These are phyloP conservation scores for Alectura lathami DNA, from an alignment of 2,113 vertebrate genomes.

Conservation along the genomic window DNA sequence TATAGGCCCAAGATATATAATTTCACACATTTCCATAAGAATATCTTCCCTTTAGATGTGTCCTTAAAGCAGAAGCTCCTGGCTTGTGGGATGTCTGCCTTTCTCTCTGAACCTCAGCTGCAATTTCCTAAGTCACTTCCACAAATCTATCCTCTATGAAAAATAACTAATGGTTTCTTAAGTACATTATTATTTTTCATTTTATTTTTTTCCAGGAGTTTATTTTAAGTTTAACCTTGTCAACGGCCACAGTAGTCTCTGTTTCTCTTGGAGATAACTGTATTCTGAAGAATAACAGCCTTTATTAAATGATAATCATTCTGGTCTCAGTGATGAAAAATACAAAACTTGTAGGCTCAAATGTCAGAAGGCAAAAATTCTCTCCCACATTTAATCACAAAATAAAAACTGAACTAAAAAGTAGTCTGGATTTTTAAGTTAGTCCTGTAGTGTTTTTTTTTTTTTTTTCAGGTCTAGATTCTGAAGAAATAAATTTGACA, in stretches of 20 bases:
- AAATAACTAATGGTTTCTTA: neutral
- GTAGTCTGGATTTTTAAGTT: neutral
- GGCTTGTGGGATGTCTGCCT: neutral
- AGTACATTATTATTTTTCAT: neutral
- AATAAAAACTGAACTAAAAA: neutral
- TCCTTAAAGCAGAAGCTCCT: neutral
- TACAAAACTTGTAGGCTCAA: neutral
- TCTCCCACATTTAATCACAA: neutral
- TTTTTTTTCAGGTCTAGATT: neutral
- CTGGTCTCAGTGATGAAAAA: neutral
- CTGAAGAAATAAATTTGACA: neutral
- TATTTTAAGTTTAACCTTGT: neutral
- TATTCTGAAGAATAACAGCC: neutral
- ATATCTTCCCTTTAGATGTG: neutral
- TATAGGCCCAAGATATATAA: rapidly evolving
- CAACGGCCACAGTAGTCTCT: neutral
- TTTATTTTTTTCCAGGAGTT: neutral
- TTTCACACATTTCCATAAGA: neutral
- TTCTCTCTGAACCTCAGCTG: neutral
- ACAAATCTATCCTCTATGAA: neutral
- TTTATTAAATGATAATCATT: neutral
- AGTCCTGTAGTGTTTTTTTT: neutral
- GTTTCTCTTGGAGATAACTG: neutral
- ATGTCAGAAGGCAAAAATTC: neutral
- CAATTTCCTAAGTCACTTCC: neutral